Evolutionary conservation across 2,888 invertebrate genomes (phyloP), one percentile per base, ranked within the genome.

Genomic region (Halictus ligatus): DNA sequence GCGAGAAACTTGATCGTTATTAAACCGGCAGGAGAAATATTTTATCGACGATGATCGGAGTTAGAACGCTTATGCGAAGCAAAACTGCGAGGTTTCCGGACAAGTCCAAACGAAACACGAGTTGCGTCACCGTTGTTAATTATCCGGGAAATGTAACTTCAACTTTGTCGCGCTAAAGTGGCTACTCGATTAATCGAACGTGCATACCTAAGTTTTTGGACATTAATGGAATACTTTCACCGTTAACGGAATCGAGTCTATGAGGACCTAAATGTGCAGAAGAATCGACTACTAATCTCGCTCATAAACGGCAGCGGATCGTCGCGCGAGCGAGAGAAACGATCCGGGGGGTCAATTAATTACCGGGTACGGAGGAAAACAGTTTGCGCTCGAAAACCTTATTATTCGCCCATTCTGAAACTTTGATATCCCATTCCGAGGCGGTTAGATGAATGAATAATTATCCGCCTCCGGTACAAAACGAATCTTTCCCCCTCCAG

Each of bases 361-460:
- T 76, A 64, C 18, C 21, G 18, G 46, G 25, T 21, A 10, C 46
- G 72, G 43, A 13, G 25, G 7, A 48, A 25, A 83, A 60, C 75
- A 67, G 2, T 83, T 83, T 71, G 18, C 83, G 72, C 64, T 43
- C 46, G 69, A 88, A 76, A 75, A 84, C 67, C 71, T 72, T 74
- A 81, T 86, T 75, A 83, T 73, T 74, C 78, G 54, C 15, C 78
- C 83, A 69, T 82, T 85, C 89, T 84, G 82, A 85, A 88, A 88
- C 83, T 85, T 83, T 83, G 84, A 88, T 88, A 85, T 88, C 81
- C 81, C 80, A 83, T 85, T 78, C 69, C 74, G 72, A 67, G 82
- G 84, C 82, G 83, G 81, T 86, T 81, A 78, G 77, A 81, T 84
- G 85, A 90, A 89, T 90, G 83, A 86, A 90, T 90, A 90, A 90